These are phyloP conservation scores for Stenoptilia bipunctidactyla DNA, from an alignment of 2,888 invertebrate genomes.

Conservation along the genomic window DNA sequence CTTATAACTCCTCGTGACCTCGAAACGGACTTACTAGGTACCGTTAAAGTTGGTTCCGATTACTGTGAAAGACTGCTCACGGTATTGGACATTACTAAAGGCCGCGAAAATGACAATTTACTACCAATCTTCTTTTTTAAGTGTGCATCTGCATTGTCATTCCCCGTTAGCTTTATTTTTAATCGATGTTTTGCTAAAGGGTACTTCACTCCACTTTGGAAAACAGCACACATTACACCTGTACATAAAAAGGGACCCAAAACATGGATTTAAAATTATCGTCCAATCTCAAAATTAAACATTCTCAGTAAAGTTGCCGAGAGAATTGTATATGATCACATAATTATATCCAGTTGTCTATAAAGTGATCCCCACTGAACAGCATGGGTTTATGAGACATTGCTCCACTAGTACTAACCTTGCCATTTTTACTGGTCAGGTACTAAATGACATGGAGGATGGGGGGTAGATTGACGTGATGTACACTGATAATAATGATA, in stretches of 20 bases:
- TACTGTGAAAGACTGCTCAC: background rate
- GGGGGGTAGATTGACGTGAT: too few relatives aligned
- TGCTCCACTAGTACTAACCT: background rate
- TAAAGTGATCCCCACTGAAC: background rate
- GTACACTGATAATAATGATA: too few relatives aligned
- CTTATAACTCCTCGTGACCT: background rate
- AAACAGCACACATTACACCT: background rate
- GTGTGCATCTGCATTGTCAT: background rate
- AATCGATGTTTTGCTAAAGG: too few relatives aligned
- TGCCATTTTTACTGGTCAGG: background rate
- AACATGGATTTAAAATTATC: too few relatives aligned
- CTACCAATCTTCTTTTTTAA: background rate
- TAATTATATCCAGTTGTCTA: background rate
- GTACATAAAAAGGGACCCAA: background rate
- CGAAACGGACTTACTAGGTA: background rate
- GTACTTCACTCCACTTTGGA: background rate
- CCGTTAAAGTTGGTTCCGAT: too few relatives aligned
- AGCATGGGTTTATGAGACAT: background rate
- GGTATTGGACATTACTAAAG: background rate
- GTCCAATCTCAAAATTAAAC: too few relatives aligned
- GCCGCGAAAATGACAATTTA: background rate
- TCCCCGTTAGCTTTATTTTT: background rate
- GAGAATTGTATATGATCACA: background rate
- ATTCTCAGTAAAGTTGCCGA: background rate
- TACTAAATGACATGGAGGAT: background rate